Conservation (phyloP, 2,113 vertebrate species). For the Ifrita kowaldi region DNA sequence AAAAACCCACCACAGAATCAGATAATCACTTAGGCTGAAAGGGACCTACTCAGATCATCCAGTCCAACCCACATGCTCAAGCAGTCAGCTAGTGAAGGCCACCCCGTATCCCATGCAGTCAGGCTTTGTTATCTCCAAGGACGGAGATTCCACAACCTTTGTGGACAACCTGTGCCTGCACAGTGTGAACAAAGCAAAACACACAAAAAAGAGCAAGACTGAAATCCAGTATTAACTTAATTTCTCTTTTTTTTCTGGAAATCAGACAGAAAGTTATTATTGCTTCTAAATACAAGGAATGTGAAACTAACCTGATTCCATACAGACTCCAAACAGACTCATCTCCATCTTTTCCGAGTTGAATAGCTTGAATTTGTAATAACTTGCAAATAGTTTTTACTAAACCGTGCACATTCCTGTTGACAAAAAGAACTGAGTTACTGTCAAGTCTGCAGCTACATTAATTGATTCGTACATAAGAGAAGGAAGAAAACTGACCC, state of each 20-base stretch:
- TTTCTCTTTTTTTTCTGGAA: not conserved
- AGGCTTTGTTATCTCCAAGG: not conserved
- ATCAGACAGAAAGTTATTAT: not conserved
- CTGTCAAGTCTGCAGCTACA: not conserved
- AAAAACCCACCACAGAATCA: not conserved
- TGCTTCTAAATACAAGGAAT: not conserved
- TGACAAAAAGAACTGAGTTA: not conserved
- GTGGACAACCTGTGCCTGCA: not conserved
- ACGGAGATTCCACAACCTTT: not conserved
- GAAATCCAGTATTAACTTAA: not conserved
- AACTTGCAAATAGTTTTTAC: slow-evolving; percentile 83
- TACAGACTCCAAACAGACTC: slow-evolving; percentile 73
- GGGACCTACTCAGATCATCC: not conserved
- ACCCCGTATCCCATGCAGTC: not conserved
- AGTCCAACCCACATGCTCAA: not conserved
- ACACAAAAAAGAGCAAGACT: not conserved
- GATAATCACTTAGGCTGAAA: not conserved
- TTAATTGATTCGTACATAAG: not conserved
- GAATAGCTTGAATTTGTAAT: slow-evolving; percentile 82
- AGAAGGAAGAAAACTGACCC: not conserved
- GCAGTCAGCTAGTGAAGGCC: not conserved
- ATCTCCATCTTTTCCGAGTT: slow-evolving; percentile 52
- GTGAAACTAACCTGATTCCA: slow-evolving; percentile 81
- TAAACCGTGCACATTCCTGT: slow-evolving; percentile 88
- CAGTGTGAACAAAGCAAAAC: not conserved